phyloP scores from a whole-genome alignment of 2,888 invertebrate species.

The Caenorhabditis panamensis region DNA sequence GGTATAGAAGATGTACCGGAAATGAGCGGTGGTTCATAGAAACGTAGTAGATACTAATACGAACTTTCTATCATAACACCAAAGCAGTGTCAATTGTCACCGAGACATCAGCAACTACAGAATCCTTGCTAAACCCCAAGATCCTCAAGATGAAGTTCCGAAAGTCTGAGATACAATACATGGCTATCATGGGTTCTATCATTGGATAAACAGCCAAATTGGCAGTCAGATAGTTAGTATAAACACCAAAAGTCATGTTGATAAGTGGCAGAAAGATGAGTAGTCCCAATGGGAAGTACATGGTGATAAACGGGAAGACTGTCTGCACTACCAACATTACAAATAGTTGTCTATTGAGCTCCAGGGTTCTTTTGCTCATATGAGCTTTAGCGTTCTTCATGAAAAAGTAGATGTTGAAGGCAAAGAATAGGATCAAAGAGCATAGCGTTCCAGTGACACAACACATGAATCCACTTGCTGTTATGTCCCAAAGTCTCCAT shows the following conservation, averaged over 20 bases:
- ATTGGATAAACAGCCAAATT: conserved; percentile 19
- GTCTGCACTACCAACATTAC: conserved; percentile 5
- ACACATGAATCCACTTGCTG: no score
- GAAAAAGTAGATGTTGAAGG: neutral
- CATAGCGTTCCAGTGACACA: no score
- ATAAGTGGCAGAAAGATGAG: conserved; percentile 18
- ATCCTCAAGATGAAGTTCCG: neutral
- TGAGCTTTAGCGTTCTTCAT: neutral
- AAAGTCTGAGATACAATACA: conserved; percentile 15
- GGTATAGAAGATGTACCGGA: no score
- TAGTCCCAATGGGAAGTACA: conserved; percentile 25
- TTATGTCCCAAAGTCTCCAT: neutral
- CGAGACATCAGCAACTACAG: no score
- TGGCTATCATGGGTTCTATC: conserved; percentile 23
- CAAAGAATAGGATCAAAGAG: neutral
- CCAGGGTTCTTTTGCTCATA: conserved; percentile 2
- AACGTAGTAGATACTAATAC: no score
- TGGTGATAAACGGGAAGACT: conserved; percentile 10
- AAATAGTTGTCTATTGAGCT: conserved; percentile 10
- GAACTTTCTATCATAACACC: no score
- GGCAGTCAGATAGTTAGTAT: neutral
- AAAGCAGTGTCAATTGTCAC: no score
- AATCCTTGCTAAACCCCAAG: no score
- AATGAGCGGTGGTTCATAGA: no score
- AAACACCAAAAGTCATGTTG: conserved; percentile 1